Evolutionary conservation across 2,797 vertebrate genomes (phyloP), one percentile per base, ranked within the genome.

Genomic region (Prionace glauca): DNA sequence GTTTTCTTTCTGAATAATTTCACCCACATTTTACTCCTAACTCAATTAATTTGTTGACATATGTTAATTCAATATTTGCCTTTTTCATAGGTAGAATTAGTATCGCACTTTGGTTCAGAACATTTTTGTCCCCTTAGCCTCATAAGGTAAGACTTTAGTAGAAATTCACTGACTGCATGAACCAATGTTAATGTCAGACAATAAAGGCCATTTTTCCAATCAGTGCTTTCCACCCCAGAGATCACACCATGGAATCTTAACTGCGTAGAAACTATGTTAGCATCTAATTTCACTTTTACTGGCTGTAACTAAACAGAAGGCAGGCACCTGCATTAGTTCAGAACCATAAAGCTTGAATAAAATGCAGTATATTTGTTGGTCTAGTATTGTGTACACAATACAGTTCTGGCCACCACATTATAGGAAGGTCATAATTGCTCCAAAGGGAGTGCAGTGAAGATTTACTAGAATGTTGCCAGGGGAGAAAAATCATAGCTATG

Each of bases 101-200:
- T 99, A 96, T 99, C 99, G 0, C 99, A 99, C 97, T 99, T 99
- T 96, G 99, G 99, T 97, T 99, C 99, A 0, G 99, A 99, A 96
- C 99, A 99, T 96, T 99, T 99, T 97, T 99, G 99, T 97, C 99
- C 99, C 22, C 98, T 99, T 97, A 99, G 99, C 97, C 98, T 99
- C 88, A 99, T 99, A 98, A 99, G 99, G 99, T 99, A 98, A 97
- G 96, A 56, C 2, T 41, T 1, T 94, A 20, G 50, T 77, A 62
- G 14, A 56, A n/a, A 16, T 95, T 84, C 50, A 69, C 88, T 94
- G 88, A 36, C 8, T 88, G n/a, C 16, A 41, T 50, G 10, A 74
- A 20, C 69, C 29, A 20, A 65, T 92, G 29, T 65, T 88, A 20
- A n/a, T 11, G 12, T 60, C 86, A 7, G 0, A 65, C 14, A 18